Evolutionary conservation across 2,113 vertebrate species (phyloP).

Genomic region (Pachycephala philippinensis): DNA sequence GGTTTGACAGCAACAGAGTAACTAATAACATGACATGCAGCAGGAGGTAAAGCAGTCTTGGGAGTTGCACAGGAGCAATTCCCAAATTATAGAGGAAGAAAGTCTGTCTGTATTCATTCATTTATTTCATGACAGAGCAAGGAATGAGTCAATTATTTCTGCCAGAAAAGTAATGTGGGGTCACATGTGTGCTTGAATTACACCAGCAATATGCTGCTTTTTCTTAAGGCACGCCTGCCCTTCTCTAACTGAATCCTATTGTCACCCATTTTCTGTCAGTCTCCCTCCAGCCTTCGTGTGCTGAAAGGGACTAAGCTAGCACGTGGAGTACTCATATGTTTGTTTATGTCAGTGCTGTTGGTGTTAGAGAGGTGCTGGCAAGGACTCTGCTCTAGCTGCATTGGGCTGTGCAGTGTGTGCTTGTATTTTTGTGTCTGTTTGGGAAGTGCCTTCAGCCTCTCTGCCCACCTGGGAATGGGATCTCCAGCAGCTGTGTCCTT

Average conservation of each 20-base stretch:
- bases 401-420: accelerated
- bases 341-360: background rate
- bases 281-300: background rate
- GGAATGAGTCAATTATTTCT: background rate
- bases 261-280: background rate
- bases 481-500: too few relatives aligned
- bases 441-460: background rate
- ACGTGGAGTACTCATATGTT: accelerated
- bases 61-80: background rate
- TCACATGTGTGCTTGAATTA: background rate
- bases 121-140: background rate
- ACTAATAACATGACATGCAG: background rate
- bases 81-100: background rate
- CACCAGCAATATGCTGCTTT: background rate
- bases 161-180: background rate
- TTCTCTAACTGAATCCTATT: background rate
- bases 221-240: accelerated
- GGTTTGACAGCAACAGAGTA: background rate
- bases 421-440: accelerated
- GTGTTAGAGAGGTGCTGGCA: background rate
- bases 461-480: accelerated
- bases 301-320: background rate
- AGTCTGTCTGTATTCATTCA: background rate
- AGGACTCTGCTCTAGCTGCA: accelerated
- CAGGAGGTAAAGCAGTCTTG: background rate